Base-by-base conservation (phyloP, 2,888 invertebrate genomes). In the Pyrrhia umbra region DNA sequence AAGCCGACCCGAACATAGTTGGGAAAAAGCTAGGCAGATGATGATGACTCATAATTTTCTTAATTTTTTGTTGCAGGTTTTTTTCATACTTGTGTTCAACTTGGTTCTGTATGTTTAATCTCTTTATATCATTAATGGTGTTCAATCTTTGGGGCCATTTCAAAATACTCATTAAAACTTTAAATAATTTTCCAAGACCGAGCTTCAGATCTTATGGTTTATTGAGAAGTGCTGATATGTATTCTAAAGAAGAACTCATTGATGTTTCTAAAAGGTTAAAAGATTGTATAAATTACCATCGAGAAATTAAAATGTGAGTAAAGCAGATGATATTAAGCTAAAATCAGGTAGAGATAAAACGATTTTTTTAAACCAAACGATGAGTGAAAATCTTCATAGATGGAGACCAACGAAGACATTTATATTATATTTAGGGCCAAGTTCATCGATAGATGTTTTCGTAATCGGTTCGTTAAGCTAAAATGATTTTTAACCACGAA, bases 111-210 rank as follows among this genome's bases (percentile, higher is more conserved):
- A 68, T 65, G n/a, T 64, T 58, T 6, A 80, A 82, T 54, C 57
- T 73, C 1, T 64, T 77, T 42, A 18, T 82, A 4, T 76, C 69
- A 1, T 0, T 81, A 0, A 69, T 82, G 59, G 61, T 81, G 0
- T 79, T 82, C 8, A 70, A 82, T 6, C 0, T 76, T 3, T 81
- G 81, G 75, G 82, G 82, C 1, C 81, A 82, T 66, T 73, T 81
- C 18, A 82, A 77, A 16, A 79, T 82, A 18, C 51, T 82, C 18
- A 45, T 81, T 16, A 2, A 76, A 13, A 65, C 65, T 16, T 30
- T 82, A 1, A 55, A 80, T 5, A 37, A 47, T 1, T 74, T 82
- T 42, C 81, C 81, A 4, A 68, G 6, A 6, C 81, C 82, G 4
- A 0, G 40, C 2, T n/a, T n/a, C n/a, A n/a, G n/a, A n/a, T n/a